Base-by-base conservation (phyloP, 30 jellyfish, hydroid and myxozoan species). In the Aurelia aurita region DNA sequence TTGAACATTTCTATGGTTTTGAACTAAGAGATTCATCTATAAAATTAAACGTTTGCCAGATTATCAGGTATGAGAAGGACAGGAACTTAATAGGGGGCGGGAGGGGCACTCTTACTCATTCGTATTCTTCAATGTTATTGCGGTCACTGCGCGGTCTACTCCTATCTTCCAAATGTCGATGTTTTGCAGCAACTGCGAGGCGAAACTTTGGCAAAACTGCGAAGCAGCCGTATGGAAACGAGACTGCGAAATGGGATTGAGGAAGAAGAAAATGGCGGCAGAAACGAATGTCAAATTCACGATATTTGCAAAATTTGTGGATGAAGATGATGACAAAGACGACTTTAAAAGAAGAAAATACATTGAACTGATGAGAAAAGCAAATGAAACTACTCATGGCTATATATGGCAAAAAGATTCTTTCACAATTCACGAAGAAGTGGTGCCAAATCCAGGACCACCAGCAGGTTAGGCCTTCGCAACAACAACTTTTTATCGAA, bases 341-440 rank as follows among this genome's bases (percentile, higher is more conserved):
- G 22, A 22, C 1, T 67, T 67, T 18, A 16, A 11, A 26, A 29
- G 45, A 67, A 67, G 21, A 29, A 51, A 32, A 67, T 15, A 9
- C 51, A 39, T 31, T 11, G 59, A 67, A 16, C 45, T 67, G 59
- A 67, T 67, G 59, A 58, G 44, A n/a, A 31, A 8, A 18, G 78
- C 80, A 28, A 59, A 54, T 27, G 71, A 47, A n/a, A 32, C 45
- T 13, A 49, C 65, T n/a, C 19, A 28, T 18, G 92, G 67, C 10
- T 82, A 82, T 70, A 66, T 82, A n/a, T 82, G 92, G 92, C 92
- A 82, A 69, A 82, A 66, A 20, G 92, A 69, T 2, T 39, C 39
- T 1, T 82, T 82, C 57, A 20, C 26, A 15, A 11, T 67, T 22
- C 79, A 67, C 13, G 29, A 14, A 58, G 29, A 9, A 39, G 14